Evolutionary conservation across 2,113 vertebrate species (phyloP), one percentile per base, ranked within the genome.

Genomic region (Thomomys bottae): DNA sequence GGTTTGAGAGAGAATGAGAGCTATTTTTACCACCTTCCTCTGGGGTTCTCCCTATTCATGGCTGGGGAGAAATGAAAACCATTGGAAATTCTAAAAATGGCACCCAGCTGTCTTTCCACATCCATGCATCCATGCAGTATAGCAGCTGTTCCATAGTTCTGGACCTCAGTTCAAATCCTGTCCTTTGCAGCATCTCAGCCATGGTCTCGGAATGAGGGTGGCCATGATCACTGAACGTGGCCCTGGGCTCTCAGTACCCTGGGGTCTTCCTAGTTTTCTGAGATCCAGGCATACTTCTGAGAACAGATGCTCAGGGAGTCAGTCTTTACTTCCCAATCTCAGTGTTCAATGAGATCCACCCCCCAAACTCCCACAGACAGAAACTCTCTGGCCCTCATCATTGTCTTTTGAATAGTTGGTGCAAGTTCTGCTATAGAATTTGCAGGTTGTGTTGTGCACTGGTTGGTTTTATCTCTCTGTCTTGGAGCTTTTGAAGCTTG

Each of bases 31-130:
- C 28, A 26, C 66, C 15, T 61, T 49, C 73, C 1, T 23, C 34
- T 59, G 36, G 80, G 66, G 66, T 75, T 85, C 85, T 95, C 83
- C 86, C 63, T 87, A 12, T 79, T 92, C 72, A 86, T 71, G 83
- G 70, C 45, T 59, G 42, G 45, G 84, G n/a, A n/a, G 32, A 45
- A 82, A 67, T 54, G 72, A 63, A 87, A 68, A 85, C 82, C 80
- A n/a, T 49, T 90, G 76, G 68, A 84, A 87, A 89, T 79, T 90
- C 57, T 66, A 24, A 94, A 36, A 42, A 42, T 78, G 73, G 40
- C 64, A 45, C 36, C 72, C 92, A 92, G 84, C 87, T 93, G 90
- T 87, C 84, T 87, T 38, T 34, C 26, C 4, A 10, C 0, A 0
- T 38, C 32, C 71, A 66, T 42, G 66, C 0, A 0, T 38, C n/a